Evolutionary conservation across 2,888 invertebrate species (phyloP).

Genomic region (Pseudanteris insignis): DNA sequence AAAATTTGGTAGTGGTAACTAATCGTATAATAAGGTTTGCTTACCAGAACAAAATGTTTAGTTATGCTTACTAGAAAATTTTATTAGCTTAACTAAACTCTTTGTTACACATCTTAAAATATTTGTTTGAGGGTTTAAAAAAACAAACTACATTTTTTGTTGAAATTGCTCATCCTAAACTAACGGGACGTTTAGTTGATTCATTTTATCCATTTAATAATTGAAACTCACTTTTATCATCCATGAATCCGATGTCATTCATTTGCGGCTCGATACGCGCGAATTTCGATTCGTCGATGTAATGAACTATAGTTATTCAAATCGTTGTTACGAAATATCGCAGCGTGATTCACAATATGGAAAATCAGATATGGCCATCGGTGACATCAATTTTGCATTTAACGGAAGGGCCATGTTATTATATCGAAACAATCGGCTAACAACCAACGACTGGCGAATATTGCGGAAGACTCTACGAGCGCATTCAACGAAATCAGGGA

Average conservation of each 20-base stretch:
- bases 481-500: slow-evolving; percentile 46
- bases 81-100: too few species aligned
- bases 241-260: background rate
- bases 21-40: too few species aligned
- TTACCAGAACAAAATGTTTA: too few species aligned
- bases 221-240: slow-evolving; percentile 2
- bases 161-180: too few species aligned
- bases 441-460: slow-evolving; percentile 57
- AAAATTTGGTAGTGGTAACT: too few species aligned
- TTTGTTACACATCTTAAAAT: too few species aligned
- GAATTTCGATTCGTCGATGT: slow-evolving; percentile 11
- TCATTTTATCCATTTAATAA: background rate
- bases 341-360: slow-evolving; percentile 45
- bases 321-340: slow-evolving; percentile 42
- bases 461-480: slow-evolving; percentile 49
- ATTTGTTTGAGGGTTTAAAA: too few species aligned
- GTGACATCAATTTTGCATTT: slow-evolving; percentile 37
- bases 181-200: too few species aligned
- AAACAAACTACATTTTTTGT: too few species aligned
- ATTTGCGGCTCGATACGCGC: slow-evolving; percentile 4
- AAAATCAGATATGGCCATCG: slow-evolving; percentile 42
- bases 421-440: slow-evolving; percentile 62
- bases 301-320: slow-evolving; percentile 32
- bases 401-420: slow-evolving; percentile 50
- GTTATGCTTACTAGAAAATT: too few species aligned